A percentile compares a stretch with the other conserved stretches of the same genome.
These are phyloP conservation scores for Peromyscus aztecus DNA, from an alignment of 2,797 vertebrate genomes.

Conservation along the genomic window DNA sequence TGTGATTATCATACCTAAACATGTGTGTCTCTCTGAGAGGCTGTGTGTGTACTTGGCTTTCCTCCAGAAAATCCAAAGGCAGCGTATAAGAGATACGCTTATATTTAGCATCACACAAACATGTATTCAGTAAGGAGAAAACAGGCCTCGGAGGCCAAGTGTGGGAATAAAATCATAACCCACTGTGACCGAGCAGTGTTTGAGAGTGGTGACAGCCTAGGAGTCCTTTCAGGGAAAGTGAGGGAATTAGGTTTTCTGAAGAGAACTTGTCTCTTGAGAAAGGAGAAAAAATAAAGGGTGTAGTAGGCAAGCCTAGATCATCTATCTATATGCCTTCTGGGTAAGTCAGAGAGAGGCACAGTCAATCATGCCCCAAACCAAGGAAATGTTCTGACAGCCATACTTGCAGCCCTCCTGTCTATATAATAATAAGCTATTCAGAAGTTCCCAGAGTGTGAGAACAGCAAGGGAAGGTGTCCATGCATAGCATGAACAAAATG, in stretches of 20 bases:
- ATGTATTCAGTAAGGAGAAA: conserved; percentile 7
- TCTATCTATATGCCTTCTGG: neutral
- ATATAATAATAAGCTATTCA: neutral
- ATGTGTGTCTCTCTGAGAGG: neutral
- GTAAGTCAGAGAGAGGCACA: neutral
- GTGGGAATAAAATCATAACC: conserved; percentile 36
- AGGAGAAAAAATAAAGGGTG: neutral
- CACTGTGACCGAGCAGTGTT: neutral
- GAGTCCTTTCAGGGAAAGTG: neutral
- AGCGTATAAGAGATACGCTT: conserved; percentile 40
- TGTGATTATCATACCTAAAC: neutral
- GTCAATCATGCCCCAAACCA: neutral
- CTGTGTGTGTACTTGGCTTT: neutral
- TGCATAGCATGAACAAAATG: neutral
- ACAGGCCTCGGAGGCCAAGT: neutral
- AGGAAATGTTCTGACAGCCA: neutral
- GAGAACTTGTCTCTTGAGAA: neutral
- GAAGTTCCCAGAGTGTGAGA: neutral
- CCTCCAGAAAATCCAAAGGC: neutral
- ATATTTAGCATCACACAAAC: conserved; percentile 49
- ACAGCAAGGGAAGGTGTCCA: neutral
- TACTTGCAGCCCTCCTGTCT: neutral
- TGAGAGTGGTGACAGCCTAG: neutral
- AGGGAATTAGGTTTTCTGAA: neutral
- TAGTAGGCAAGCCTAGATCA: too few relatives aligned